Conservation (phyloP, 1,140 invertebrate genomes). For the Dendroctonus ponderosae region DNA sequence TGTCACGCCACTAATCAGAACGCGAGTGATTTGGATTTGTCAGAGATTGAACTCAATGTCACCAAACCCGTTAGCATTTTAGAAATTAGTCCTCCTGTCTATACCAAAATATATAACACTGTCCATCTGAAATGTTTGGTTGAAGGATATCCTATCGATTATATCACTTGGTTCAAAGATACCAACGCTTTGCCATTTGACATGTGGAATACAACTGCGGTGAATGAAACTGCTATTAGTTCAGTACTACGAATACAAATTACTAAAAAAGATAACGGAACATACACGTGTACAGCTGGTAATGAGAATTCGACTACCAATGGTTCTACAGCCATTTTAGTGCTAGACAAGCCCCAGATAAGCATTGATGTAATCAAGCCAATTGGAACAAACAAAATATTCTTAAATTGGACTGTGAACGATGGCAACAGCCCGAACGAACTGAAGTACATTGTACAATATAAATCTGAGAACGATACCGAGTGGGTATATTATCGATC, state of each 20-base stretch:
- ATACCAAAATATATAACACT: conserved; percentile 53
- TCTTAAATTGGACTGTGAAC: conserved; percentile 78
- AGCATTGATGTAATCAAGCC: conserved; percentile 72
- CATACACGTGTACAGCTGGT: conserved; percentile 57
- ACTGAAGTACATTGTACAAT: conserved; percentile 63
- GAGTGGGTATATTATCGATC: conserved; percentile 55
- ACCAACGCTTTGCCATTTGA: conserved; percentile 53
- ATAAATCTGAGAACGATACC: conserved; percentile 58
- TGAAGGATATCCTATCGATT: conserved; percentile 59
- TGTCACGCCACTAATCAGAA: conserved; percentile 52
- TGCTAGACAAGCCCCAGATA: conserved; percentile 69
- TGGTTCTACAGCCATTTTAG: conserved; percentile 57
- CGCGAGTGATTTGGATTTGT: conserved; percentile 42
- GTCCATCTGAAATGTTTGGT: conserved; percentile 58
- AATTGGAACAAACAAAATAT: conserved; percentile 71
- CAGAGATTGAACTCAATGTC: conserved; percentile 49
- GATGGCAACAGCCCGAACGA: conserved; percentile 71
- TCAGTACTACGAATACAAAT: conserved; percentile 58
- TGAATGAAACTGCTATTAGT: conserved; percentile 61
- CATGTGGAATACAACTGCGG: conserved; percentile 50
- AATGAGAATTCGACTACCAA: conserved; percentile 47
- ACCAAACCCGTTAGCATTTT: conserved; percentile 53
- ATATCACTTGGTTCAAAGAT: conserved; percentile 60
- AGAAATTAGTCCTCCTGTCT: conserved; percentile 51
- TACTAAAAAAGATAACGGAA: conserved; percentile 66